phyloP scores from a whole-genome alignment of 2,888 invertebrate genomes.

The Ormyrus labotus region DNA sequence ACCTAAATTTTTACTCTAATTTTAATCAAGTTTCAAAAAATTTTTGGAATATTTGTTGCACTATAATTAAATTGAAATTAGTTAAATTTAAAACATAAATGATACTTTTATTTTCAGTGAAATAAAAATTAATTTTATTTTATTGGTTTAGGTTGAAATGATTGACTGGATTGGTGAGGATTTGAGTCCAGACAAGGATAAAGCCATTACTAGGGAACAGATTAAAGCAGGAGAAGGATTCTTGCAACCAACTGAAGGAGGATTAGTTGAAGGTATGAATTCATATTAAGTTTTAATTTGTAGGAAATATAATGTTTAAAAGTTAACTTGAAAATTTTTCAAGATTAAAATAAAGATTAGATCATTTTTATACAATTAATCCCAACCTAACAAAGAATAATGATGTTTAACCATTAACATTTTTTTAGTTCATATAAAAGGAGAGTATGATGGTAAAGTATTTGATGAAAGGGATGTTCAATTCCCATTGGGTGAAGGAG shows the following conservation, averaged over 20 bases:
- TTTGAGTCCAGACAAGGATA: slow-evolving; percentile 89
- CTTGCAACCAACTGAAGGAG: slow-evolving; percentile 88
- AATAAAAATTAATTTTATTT: slow-evolving; percentile 48
- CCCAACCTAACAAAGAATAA: background rate
- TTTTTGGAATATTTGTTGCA: background rate
- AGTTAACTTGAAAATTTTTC: background rate
- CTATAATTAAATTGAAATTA: too few species aligned
- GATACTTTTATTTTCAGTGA: too few species aligned
- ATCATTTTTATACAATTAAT: slow-evolving; percentile 9
- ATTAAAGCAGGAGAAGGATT: slow-evolving; percentile 84
- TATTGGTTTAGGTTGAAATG: slow-evolving; percentile 84
- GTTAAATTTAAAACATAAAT: too few species aligned
- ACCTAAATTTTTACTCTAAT: slow-evolving; percentile 5
- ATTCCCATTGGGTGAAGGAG: slow-evolving; percentile 92
- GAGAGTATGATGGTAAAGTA: slow-evolving; percentile 80
- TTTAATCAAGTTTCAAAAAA: background rate
- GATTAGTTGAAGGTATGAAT: slow-evolving; percentile 86
- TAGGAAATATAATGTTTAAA: background rate
- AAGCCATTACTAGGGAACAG: slow-evolving; percentile 86
- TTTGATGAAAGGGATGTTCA: slow-evolving; percentile 91
- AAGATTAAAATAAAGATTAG: background rate
- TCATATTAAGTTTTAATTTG: background rate
- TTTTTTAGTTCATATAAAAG: slow-evolving; percentile 84
- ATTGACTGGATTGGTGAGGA: slow-evolving; percentile 93
- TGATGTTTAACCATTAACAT: slow-evolving; percentile 1